These are phyloP conservation scores for Spinus olivaceus DNA, from an alignment of 2,797 vertebrate genomes.

Conservation along the genomic window DNA sequence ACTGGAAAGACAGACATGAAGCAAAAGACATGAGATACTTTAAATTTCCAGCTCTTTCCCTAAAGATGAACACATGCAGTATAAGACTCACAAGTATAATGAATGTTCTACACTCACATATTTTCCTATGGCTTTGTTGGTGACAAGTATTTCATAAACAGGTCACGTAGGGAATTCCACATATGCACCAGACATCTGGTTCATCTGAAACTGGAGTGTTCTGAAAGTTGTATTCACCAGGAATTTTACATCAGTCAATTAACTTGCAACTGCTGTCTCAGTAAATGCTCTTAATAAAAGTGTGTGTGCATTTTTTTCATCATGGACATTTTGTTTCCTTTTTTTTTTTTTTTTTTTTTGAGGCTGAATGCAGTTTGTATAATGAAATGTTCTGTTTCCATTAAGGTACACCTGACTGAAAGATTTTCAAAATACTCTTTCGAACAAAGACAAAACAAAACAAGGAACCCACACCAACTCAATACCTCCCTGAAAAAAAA, in stretches of 20 bases:
- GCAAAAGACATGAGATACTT: background rate
- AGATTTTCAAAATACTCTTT: background rate
- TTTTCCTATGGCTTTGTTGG: background rate
- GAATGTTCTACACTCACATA: background rate
- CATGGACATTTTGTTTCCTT: background rate
- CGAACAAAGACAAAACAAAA: background rate
- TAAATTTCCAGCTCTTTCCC: background rate
- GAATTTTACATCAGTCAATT: constrained; percentile 14
- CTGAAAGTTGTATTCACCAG: background rate
- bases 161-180: background rate
- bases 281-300: background rate
- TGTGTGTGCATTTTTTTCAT: background rate
- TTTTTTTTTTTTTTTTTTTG: background rate
- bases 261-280: background rate
- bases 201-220: background rate
- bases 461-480: background rate
- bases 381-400: background rate
- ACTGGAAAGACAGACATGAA: background rate
- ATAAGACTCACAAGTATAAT: background rate
- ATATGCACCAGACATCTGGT: constrained; percentile 19
- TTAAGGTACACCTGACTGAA: background rate
- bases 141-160: background rate
- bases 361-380: background rate
- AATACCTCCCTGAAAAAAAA: too few species aligned
- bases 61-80: background rate